These are phyloP conservation scores for human (Homo sapiens) DNA, from an alignment of 2,113 vertebrate species.

Conservation along the genomic window GRCh38 chr4:177985001-177985500, in stretches of 20 bases:
- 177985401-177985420: neutral
- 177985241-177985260: neutral
- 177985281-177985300: neutral
- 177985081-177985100: neutral
- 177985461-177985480: neutral
- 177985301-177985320: accelerated
- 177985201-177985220: neutral
- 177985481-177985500: neutral
- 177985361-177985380: neutral
- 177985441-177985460: neutral
- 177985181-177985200: neutral
- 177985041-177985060: accelerated
- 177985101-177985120: neutral
- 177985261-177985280: accelerated
- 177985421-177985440: neutral
- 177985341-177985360: accelerated
- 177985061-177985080: neutral
- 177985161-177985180: neutral
- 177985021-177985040: neutral
- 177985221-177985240: neutral
- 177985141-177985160: neutral
- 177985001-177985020: neutral
- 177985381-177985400: neutral
- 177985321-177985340: accelerated
- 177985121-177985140: neutral